These are phyloP conservation scores for Martes martes DNA, from an alignment of 2,113 vertebrate genomes.

Conservation along the genomic window DNA sequence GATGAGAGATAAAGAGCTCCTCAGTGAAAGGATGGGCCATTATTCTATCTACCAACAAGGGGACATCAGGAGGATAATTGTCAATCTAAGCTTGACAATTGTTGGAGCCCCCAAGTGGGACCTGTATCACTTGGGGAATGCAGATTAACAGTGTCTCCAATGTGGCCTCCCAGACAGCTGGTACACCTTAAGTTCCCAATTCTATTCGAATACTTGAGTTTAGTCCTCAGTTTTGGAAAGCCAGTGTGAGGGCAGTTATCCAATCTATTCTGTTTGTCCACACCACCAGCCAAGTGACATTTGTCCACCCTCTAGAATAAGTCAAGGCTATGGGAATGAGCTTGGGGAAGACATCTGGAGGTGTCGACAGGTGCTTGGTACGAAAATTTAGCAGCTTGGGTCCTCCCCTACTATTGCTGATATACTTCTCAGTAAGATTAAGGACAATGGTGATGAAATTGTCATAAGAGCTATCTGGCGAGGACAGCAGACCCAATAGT, in stretches of 20 bases:
- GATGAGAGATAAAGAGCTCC: neutral
- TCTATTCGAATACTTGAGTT: neutral
- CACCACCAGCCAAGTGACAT: neutral
- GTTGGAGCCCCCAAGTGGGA: neutral
- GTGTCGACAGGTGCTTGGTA: neutral
- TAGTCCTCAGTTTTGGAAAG: neutral
- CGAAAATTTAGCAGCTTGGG: neutral
- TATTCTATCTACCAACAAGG: neutral
- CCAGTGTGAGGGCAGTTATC: neutral
- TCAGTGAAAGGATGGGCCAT: neutral
- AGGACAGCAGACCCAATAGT: neutral
- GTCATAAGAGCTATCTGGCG: neutral
- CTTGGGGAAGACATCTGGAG: neutral
- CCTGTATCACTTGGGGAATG: neutral
- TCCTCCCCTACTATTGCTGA: neutral
- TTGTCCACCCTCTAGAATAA: neutral
- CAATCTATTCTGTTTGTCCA: neutral
- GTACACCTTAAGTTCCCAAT: neutral
- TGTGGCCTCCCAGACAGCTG: neutral
- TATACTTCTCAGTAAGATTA: neutral
- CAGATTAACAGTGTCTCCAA: neutral
- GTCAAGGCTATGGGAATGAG: neutral
- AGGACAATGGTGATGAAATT: neutral
- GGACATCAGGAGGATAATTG: neutral
- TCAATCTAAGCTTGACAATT: neutral